phyloP scores from a whole-genome alignment of 2,113 vertebrate species.

The Aplodontia rufa region DNA sequence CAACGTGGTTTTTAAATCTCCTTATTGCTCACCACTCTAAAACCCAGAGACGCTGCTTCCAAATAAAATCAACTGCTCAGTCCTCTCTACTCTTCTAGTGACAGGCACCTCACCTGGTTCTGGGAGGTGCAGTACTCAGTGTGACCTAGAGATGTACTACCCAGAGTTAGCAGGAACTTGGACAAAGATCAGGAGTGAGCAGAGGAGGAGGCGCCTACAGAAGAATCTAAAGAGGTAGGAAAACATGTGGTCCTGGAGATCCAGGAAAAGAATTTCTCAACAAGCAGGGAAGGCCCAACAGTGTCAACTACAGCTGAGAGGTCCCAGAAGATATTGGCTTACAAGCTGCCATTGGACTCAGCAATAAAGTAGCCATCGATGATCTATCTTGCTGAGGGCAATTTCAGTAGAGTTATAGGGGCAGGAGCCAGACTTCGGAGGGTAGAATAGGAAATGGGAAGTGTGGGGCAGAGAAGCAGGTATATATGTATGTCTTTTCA shows the following conservation, averaged over 20 bases:
- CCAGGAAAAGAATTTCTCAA: background rate
- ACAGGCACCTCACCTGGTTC: background rate
- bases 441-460: background rate
- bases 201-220: background rate
- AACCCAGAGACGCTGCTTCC: background rate
- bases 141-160: background rate
- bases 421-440: background rate
- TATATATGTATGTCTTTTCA: background rate
- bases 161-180: background rate
- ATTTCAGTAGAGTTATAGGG: background rate
- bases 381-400: background rate
- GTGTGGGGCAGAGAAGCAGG: background rate
- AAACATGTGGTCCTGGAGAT: background rate
- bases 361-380: background rate
- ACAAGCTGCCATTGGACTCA: background rate
- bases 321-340: background rate
- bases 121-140: fast-evolving
- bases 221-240: background rate
- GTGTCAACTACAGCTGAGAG: background rate
- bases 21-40: background rate
- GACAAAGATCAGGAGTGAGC: background rate
- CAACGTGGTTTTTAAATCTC: background rate
- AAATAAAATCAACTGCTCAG: background rate
- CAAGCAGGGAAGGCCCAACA: background rate
- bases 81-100: background rate